Evolutionary conservation across 2,797 vertebrate species (phyloP), one percentile per base, ranked within the genome.

Genomic region (Sebastes nivosus): DNA sequence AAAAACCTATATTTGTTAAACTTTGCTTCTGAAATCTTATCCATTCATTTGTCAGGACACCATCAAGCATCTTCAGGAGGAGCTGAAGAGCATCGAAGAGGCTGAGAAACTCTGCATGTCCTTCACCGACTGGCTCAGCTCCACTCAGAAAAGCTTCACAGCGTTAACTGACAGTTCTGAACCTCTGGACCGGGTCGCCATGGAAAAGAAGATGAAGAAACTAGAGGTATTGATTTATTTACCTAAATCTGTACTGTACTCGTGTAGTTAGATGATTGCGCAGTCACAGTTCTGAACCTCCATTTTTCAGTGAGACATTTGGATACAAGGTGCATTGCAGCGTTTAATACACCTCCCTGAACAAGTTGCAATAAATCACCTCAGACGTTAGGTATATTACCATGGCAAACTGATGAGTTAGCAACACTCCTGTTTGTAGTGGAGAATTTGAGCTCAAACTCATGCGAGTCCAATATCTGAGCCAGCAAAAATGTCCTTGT

Each of bases 201-300:
- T 99, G 96, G 97, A 97, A 81, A 97, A 94, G 84, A 99, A 97
- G 93, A 94, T 97, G 93, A 97, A 98, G 90, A 97, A 95, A 38
- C 72, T 99, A 71, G 97, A 99, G 98, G 99, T 99, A 97, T 72
- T 69, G 13, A 46, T 68, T 52, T 38, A 55, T 67, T 52, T 54
- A 34, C 4, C 7, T 38, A 12, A 12, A 52, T 29, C 13, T 60
- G 2, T n/a, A 1, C 10, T 50, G 64, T 52, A 52, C 32, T 30
- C 32, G 14, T 77, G 9, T 24, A 4, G n/a, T 60, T 54, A 68
- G 52, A 46, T 50, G 3, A 2, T 65, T 71, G n/a, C 36, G 22
- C 34, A 42, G 5, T 22, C 60, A 54, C 3, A 9, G 9, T 20
- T 55, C 42, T 80, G 22, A 64, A 79, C 8, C 65, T 79, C 29